Evolutionary conservation across 2,797 vertebrate species (phyloP).

Genomic region (Halcyon chelicuti): DNA sequence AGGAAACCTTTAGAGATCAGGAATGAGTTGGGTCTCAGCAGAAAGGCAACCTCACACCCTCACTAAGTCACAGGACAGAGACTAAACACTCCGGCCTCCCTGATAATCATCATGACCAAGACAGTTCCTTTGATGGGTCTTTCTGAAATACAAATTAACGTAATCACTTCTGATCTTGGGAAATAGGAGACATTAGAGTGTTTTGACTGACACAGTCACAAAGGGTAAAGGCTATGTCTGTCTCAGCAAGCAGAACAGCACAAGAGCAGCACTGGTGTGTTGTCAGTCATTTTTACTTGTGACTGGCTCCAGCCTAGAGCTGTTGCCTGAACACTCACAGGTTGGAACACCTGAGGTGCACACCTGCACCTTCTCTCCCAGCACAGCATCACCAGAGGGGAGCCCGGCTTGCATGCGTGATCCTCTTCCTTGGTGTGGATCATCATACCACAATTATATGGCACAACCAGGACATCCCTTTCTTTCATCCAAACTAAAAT

Average conservation of each 20-base stretch:
- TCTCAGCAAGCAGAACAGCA: background rate
- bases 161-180: background rate
- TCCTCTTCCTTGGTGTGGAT: background rate
- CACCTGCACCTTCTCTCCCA: background rate
- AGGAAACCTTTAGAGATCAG: background rate
- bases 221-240: background rate
- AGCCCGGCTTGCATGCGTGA: background rate
- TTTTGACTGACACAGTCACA: background rate
- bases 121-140: background rate
- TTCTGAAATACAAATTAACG: slow-evolving; percentile 9
- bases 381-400: fast-evolving
- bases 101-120: background rate
- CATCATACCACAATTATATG: background rate
- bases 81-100: background rate
- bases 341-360: background rate
- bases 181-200: background rate
- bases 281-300: background rate
- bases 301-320: background rate
- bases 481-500: background rate
- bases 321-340: background rate
- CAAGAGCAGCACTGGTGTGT: background rate
- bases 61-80: background rate
- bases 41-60: background rate
- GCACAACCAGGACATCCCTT: background rate
- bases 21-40: background rate